A percentile compares a stretch with the other conserved stretches of the same genome.
Conservation (phyloP, 2,113 vertebrate species). For the Petromus typicus region DNA sequence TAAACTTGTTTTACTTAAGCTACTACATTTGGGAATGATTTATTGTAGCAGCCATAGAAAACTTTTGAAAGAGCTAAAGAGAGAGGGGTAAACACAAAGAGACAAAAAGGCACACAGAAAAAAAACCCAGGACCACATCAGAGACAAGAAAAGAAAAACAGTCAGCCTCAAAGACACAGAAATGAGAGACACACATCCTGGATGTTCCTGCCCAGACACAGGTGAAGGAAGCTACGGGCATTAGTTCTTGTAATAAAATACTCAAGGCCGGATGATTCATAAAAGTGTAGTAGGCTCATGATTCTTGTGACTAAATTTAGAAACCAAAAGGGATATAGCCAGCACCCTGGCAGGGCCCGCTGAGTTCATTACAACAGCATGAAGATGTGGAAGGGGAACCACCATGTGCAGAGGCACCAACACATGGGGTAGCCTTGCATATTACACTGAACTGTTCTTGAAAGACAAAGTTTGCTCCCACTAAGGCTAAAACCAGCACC, state of each 20-base stretch:
- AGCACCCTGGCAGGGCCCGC: not conserved
- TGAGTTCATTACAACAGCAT: not conserved
- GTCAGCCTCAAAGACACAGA: not conserved
- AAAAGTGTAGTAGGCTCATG: not conserved
- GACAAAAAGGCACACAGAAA: not conserved
- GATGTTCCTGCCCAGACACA: not conserved
- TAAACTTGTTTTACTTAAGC: conserved; percentile 24
- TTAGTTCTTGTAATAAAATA: not conserved
- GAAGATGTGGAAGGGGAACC: not conserved
- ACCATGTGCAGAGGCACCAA: not conserved
- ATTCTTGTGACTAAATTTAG: not conserved
- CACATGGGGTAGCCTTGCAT: not conserved
- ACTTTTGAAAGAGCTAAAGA: not conserved
- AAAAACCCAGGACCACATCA: not conserved
- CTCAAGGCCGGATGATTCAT: not conserved
- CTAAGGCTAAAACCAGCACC: not conserved
- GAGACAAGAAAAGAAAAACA: not conserved
- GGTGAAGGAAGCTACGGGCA: not conserved
- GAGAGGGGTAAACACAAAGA: not conserved
- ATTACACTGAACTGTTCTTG: not conserved
- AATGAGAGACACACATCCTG: not conserved
- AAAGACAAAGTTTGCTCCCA: not conserved
- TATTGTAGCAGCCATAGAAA: not conserved
- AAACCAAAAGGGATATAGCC: not conserved
- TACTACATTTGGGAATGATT: not conserved